phyloP scores from a whole-genome alignment of 2,113 vertebrate species.

The Ophiodon elongatus region DNA sequence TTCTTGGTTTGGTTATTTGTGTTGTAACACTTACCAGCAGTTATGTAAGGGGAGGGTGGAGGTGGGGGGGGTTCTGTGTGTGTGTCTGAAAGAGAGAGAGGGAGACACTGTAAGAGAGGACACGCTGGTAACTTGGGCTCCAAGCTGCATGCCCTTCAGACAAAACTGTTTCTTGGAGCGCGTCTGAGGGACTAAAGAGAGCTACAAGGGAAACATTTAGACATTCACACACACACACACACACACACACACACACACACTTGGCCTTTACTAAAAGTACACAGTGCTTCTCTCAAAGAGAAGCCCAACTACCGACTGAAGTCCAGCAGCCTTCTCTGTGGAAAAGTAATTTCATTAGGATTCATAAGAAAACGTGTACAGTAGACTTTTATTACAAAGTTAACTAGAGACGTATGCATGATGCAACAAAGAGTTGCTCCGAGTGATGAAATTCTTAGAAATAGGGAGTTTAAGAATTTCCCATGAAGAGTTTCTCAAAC shows the following conservation, averaged over 20 bases:
- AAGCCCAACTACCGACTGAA: neutral
- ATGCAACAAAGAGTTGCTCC: neutral
- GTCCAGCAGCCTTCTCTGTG: neutral
- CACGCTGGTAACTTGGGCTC: conserved; percentile 19
- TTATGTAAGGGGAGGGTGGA: conserved; percentile 46
- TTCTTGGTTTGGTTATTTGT: neutral
- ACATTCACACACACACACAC: conserved; percentile 41
- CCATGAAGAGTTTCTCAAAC: neutral
- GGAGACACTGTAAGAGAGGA: neutral
- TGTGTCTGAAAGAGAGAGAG: conserved; percentile 4
- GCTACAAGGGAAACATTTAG: conserved; percentile 51
- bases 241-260: conserved; percentile 51
- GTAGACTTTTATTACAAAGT: neutral
- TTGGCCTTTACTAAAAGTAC: conserved; percentile 27
- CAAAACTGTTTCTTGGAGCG: conserved; percentile 63
- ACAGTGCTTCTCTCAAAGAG: conserved; percentile 42
- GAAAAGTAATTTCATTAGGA: conserved; percentile 15
- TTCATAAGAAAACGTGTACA: neutral
- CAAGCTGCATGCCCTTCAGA: conserved; percentile 32
- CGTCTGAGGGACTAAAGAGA: conserved; percentile 34
- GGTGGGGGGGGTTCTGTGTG: neutral
- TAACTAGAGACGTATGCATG: neutral
- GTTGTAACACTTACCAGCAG: conserved; percentile 41
- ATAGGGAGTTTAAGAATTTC: neutral
- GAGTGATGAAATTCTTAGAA: neutral